phyloP scores from a whole-genome alignment of 23 tunicate genomes.

The Halocynthia aurantium region DNA sequence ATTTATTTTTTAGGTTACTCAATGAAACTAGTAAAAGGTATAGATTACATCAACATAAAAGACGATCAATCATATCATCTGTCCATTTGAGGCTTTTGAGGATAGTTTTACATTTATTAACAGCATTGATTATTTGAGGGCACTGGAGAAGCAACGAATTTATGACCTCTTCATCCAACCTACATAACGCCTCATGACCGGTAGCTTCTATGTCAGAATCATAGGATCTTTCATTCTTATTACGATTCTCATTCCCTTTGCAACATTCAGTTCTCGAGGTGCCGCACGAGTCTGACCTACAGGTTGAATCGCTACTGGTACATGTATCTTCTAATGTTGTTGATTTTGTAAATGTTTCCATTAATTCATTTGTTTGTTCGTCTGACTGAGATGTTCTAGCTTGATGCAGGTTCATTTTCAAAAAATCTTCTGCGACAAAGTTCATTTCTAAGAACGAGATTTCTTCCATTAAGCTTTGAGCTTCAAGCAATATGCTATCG shows the following conservation, averaged over 20 bases:
- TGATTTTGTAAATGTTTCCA: background rate
- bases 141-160: slow-evolving; percentile 30
- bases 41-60: slow-evolving; percentile 1
- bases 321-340: background rate
- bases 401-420: slow-evolving; percentile 25
- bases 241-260: too few species aligned
- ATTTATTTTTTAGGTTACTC: too few species aligned
- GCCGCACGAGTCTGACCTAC: too few species aligned
- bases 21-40: too few species aligned
- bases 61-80: slow-evolving; percentile 32
- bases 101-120: slow-evolving; percentile 38
- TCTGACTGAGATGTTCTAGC: background rate
- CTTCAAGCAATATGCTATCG: slow-evolving; percentile 55
- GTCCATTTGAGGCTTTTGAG: slow-evolving; percentile 48
- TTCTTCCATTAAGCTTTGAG: slow-evolving; percentile 50
- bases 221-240: background rate
- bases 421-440: slow-evolving; percentile 59
- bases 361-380: slow-evolving; percentile 4
- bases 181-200: background rate
- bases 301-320: too few species aligned
- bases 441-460: slow-evolving; percentile 45
- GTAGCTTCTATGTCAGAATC: background rate
- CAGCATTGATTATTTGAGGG: slow-evolving; percentile 38
- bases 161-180: slow-evolving; percentile 7
- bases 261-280: slow-evolving; percentile 15